phyloP scores from a whole-genome alignment of 1,140 invertebrate species.

The Zaprionus davidi region DNA sequence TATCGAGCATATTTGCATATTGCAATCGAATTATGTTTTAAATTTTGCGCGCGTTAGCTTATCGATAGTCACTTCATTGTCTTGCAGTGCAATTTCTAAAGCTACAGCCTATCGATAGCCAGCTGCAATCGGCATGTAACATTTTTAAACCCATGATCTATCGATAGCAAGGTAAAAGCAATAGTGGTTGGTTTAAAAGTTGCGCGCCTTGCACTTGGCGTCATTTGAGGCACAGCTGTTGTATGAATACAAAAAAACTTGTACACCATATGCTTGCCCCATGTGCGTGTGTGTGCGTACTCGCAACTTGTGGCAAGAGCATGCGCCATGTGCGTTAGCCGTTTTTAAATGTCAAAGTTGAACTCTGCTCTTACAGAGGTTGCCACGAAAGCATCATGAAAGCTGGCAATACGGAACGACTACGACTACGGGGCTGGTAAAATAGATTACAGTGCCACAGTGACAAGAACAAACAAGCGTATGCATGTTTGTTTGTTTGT shows the following conservation, averaged over 20 bases:
- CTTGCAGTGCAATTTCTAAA: neutral
- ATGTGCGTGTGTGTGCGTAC: constrained; percentile 8
- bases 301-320: constrained; percentile 29
- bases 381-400: constrained; percentile 7
- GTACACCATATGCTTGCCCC: neutral
- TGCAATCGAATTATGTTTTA: neutral
- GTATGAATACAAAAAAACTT: neutral
- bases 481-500: constrained; percentile 52
- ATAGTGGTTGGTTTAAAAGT: neutral
- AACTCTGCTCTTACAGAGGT: constrained; percentile 47
- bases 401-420: constrained; percentile 2
- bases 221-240: constrained; percentile 9
- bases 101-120: neutral
- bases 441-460: constrained; percentile 29
- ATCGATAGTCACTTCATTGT: neutral
- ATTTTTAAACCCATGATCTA: neutral
- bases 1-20: constrained; percentile 27
- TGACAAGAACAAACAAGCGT: constrained; percentile 31
- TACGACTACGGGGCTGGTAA: neutral
- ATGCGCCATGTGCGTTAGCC: constrained; percentile 41
- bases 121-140: neutral
- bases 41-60: neutral
- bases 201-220: constrained; percentile 11
- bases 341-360: constrained; percentile 70
- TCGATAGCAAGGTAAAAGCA: constrained; percentile 7